Evolutionary conservation across 1,140 invertebrate species (phyloP).

Genomic region (Papilio glaucus): DNA sequence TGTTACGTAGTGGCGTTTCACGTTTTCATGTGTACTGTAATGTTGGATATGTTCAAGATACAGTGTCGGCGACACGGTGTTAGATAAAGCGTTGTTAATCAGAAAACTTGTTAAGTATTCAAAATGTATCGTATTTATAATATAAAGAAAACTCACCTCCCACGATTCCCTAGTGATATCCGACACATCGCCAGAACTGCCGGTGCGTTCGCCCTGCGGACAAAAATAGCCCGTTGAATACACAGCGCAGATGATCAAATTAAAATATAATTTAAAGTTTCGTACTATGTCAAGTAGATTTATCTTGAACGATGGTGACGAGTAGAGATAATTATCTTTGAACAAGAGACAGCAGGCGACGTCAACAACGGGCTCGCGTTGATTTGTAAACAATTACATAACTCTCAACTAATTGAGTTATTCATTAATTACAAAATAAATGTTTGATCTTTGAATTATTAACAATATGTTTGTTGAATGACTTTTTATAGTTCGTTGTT

Average conservation of each 20-base stretch:
- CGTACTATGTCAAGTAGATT: conserved; percentile 14
- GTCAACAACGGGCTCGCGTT: conserved; percentile 27
- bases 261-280: conserved; percentile 26
- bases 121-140: conserved; percentile 47
- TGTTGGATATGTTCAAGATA: conserved; percentile 51
- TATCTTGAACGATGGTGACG: conserved; percentile 36
- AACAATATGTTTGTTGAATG: background rate
- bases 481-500: background rate
- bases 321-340: conserved; percentile 26
- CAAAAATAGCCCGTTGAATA: conserved; percentile 43
- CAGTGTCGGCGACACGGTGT: conserved; percentile 22
- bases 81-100: conserved; percentile 40
- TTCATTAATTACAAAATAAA: background rate
- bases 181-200: conserved; percentile 88
- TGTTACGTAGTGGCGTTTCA: conserved; percentile 26
- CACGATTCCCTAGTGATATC: conserved; percentile 94
- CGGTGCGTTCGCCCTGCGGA: conserved; percentile 83
- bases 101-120: conserved; percentile 31
- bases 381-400: conserved; percentile 34
- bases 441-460: background rate
- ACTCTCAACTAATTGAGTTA: conserved; percentile 9
- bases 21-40: conserved; percentile 66
- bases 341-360: background rate
- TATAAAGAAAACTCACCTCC: conserved; percentile 89
- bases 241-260: background rate